Evolutionary conservation across 2,888 invertebrate genomes (phyloP).

Genomic region (Nasonia oneida): DNA sequence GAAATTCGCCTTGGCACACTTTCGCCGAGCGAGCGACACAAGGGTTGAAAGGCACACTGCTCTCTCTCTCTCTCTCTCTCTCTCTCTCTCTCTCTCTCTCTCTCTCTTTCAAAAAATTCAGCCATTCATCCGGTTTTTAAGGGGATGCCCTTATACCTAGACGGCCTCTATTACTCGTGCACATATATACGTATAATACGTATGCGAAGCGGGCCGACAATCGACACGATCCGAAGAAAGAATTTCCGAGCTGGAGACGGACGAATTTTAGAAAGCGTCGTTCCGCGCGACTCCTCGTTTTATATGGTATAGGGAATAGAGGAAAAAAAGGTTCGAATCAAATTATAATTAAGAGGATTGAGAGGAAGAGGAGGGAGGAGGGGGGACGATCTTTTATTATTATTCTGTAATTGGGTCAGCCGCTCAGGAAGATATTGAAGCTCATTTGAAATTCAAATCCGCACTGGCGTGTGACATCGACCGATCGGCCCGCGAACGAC

Average conservation of each 20-base stretch:
- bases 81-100: no score
- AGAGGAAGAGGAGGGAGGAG: neutral
- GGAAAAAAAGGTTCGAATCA: neutral
- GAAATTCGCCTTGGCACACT: conserved; percentile 17
- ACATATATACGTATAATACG: no score
- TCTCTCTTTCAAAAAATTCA: neutral
- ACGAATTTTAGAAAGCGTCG: no score
- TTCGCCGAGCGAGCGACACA: neutral
- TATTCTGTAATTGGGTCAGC: conserved; percentile 3
- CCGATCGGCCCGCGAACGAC: neutral
- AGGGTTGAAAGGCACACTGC: neutral
- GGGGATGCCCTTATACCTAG: neutral
- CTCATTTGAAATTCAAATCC: neutral
- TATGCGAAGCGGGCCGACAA: no score
- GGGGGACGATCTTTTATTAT: neutral
- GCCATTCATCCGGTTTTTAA: conserved; percentile 2
- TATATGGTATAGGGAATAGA: no score
- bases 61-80: neutral
- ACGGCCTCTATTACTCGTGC: neutral
- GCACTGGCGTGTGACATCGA: neutral
- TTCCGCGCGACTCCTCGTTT: no score
- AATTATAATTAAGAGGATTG: neutral
- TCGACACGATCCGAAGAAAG: no score
- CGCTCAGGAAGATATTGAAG: neutral
- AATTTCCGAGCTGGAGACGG: no score